Evolutionary conservation across 2,888 invertebrate genomes (phyloP).

Genomic region (Drosophila anomalata): DNA sequence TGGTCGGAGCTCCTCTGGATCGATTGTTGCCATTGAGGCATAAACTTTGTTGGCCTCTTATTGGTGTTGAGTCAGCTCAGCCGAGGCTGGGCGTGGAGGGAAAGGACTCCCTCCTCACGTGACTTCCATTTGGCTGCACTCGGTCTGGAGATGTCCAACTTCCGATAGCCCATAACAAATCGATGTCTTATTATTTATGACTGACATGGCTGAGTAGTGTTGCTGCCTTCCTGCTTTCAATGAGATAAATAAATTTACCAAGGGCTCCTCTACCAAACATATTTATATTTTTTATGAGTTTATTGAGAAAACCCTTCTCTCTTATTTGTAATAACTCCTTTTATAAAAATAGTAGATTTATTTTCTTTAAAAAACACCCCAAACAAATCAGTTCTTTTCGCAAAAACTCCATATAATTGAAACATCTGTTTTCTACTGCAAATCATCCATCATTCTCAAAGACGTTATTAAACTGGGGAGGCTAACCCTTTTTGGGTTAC

Average conservation of each 20-base stretch:
- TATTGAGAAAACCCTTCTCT: no score
- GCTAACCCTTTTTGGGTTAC: slow-evolving; percentile 28
- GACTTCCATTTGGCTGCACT: slow-evolving; percentile 24
- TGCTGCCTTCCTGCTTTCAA: neutral
- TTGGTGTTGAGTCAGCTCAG: slow-evolving; percentile 19
- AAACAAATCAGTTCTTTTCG: neutral
- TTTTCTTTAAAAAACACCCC: neutral
- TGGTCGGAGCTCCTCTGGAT: slow-evolving; percentile 3
- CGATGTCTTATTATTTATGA: slow-evolving; percentile 8
- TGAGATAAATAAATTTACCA: neutral
- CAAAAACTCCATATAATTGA: slow-evolving; percentile 20
- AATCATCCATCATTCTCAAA: slow-evolving; percentile 36
- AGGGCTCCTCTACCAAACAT: no score
- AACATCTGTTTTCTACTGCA: slow-evolving; percentile 33
- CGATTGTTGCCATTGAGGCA: slow-evolving; percentile 30
- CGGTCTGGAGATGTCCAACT: neutral
- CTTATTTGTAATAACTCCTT: no score
- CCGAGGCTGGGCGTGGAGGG: slow-evolving; percentile 16
- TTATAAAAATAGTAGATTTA: neutral
- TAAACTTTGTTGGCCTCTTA: slow-evolving; percentile 38
- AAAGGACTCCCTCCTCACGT: slow-evolving; percentile 26
- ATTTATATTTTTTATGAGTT: no score
- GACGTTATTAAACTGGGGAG: slow-evolving; percentile 37
- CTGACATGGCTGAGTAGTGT: neutral
- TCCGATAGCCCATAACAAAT: slow-evolving; percentile 24